Conservation (phyloP, 1,140 invertebrate species). For the Carposina sasakii region DNA sequence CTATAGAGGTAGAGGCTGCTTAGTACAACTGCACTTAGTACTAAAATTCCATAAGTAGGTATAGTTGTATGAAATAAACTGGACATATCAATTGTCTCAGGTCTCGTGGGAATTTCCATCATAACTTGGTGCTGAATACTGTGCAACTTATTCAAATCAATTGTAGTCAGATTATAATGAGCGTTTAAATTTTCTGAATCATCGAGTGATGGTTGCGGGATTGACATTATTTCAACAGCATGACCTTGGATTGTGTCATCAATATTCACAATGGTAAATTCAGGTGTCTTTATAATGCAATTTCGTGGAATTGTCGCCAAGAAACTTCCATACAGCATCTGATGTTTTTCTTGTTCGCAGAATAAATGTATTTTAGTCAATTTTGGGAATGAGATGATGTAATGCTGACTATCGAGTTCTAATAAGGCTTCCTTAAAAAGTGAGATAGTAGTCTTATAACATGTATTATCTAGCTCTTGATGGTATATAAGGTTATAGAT, state of each 20-base stretch:
- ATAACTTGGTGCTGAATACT: not conserved
- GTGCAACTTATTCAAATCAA: not conserved
- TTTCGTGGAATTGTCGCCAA: not conserved
- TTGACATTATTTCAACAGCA: not conserved
- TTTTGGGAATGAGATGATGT: constrained; percentile 3
- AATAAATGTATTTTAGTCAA: constrained; percentile 1
- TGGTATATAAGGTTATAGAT: not conserved
- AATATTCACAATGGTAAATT: constrained; percentile 3
- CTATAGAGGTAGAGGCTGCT: not conserved
- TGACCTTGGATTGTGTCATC: not conserved
- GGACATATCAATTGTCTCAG: not conserved
- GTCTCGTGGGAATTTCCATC: not conserved
- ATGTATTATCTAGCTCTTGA: not conserved
- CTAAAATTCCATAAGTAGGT: not conserved
- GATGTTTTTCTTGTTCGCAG: not conserved
- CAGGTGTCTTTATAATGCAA: not conserved
- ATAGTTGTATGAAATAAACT: not conserved
- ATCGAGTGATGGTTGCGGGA: not conserved
- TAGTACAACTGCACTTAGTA: constrained; percentile 4
- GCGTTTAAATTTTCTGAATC: not conserved
- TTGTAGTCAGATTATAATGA: not conserved
- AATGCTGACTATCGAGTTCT: constrained; percentile 3
- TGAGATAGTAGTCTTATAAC: not conserved
- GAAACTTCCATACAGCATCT: not conserved
- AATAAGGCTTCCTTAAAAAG: not conserved